These are phyloP conservation scores for Gandaritis pyraliata DNA, from an alignment of 2,888 invertebrate species.

Conservation along the genomic window DNA sequence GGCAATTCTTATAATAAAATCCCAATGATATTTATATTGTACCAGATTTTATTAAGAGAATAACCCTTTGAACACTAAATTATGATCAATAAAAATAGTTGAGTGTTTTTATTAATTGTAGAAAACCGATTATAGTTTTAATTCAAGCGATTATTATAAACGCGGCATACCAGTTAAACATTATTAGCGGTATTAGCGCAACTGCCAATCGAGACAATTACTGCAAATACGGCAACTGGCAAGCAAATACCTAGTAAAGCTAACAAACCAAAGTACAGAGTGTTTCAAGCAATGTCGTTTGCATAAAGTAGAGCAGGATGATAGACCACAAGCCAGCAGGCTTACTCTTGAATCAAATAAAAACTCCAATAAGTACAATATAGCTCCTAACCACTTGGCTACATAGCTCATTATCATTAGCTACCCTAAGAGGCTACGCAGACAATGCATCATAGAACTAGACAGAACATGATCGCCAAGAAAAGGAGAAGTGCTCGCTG, in stretches of 20 bases:
- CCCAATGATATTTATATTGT: too few species aligned
- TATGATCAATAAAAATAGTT: conserved; percentile 27
- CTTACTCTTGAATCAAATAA: too few species aligned
- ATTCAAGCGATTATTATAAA: conserved; percentile 26
- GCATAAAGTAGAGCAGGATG: not conserved
- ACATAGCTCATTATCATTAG: too few species aligned
- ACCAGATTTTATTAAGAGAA: too few species aligned
- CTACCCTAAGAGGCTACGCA: too few species aligned
- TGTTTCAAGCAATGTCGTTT: not conserved
- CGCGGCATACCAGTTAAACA: conserved; percentile 2
- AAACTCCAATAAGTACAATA: too few species aligned
- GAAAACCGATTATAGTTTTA: conserved; percentile 31
- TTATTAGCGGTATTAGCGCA: not conserved
- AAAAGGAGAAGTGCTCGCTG: too few species aligned
- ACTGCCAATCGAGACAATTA: conserved; percentile 6
- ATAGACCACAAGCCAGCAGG: not conserved
- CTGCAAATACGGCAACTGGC: conserved; percentile 6
- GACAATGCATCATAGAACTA: too few species aligned
- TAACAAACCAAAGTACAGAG: not conserved
- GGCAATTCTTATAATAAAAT: too few species aligned
- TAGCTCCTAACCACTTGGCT: too few species aligned
- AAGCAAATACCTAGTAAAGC: not conserved
- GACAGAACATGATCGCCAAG: too few species aligned
- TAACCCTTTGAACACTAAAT: not conserved
- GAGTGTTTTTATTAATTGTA: conserved; percentile 24